phyloP scores from a whole-genome alignment of 1,140 invertebrate genomes.

The Sinella curviseta region DNA sequence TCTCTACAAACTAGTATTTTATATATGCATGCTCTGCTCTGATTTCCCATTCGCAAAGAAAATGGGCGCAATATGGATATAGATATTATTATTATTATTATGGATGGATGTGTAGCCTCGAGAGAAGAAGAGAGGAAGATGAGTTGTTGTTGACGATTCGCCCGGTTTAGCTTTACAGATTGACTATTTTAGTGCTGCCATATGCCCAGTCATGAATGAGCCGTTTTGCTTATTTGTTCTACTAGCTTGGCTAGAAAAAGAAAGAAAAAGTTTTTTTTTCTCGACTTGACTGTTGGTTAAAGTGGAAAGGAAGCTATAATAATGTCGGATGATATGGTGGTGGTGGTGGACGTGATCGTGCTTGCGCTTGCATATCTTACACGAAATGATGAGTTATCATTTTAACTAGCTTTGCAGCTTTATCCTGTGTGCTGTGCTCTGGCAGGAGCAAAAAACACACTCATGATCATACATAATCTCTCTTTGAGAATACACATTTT shows the following conservation, averaged over 20 bases:
- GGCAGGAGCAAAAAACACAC: neutral
- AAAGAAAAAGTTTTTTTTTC: neutral
- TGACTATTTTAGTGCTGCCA: neutral
- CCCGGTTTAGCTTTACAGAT: no score
- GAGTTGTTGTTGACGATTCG: neutral
- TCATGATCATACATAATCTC: slow-evolving; percentile 9
- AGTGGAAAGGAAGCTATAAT: neutral
- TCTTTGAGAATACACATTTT: neutral
- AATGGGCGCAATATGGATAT: no score
- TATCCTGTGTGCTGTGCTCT: no score
- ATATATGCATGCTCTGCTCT: no score
- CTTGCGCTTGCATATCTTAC: slow-evolving; percentile 10
- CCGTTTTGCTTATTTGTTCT: neutral
- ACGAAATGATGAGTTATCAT: slow-evolving; percentile 25
- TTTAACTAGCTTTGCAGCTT: slow-evolving; percentile 12
- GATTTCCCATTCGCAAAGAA: no score
- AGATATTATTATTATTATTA: no score
- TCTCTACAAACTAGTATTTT: no score
- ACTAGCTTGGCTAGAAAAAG: neutral
- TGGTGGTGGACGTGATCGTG: no score
- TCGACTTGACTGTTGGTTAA: neutral
- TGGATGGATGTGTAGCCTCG: no score
- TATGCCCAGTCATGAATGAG: slow-evolving; percentile 24
- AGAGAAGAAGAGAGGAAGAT: neutral
- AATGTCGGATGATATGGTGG: no score